Conservation (phyloP, 2,113 vertebrate species). For the Labrus mixtus region DNA sequence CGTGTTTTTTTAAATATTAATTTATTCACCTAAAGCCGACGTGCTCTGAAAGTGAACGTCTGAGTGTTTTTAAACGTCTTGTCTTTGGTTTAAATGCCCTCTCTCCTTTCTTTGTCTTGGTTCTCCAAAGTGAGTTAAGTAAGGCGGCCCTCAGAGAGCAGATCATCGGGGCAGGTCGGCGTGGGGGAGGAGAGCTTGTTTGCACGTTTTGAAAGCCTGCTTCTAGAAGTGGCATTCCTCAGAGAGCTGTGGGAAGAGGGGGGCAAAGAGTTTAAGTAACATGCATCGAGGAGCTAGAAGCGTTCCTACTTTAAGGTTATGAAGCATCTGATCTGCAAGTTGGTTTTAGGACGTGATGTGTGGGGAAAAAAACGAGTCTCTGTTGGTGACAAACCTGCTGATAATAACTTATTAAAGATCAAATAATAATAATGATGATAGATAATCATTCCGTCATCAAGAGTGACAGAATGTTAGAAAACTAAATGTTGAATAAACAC, state of each 20-base stretch:
- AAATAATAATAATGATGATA: no score
- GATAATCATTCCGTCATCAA: no score
- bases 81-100: not conserved
- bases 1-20: slow-evolving; percentile 28
- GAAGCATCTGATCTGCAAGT: not conserved
- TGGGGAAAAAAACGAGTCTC: not conserved
- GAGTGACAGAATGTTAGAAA: no score
- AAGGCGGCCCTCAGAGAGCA: not conserved
- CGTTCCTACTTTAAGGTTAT: not conserved
- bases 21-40: slow-evolving; percentile 37
- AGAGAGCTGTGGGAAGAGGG: not conserved
- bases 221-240: not conserved
- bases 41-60: not conserved
- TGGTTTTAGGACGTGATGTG: no score
- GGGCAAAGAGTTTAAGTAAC: not conserved
- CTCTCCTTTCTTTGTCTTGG: not conserved
- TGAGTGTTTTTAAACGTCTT: not conserved
- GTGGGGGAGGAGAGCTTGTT: not conserved
- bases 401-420: not conserved
- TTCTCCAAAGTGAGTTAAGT: not conserved
- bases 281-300: not conserved
- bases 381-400: not conserved
- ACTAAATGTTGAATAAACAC: no score
- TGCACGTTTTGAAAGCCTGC: not conserved
- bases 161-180: not conserved